Conservation (phyloP, 2,113 vertebrate genomes). For the Falco punctatus region DNA sequence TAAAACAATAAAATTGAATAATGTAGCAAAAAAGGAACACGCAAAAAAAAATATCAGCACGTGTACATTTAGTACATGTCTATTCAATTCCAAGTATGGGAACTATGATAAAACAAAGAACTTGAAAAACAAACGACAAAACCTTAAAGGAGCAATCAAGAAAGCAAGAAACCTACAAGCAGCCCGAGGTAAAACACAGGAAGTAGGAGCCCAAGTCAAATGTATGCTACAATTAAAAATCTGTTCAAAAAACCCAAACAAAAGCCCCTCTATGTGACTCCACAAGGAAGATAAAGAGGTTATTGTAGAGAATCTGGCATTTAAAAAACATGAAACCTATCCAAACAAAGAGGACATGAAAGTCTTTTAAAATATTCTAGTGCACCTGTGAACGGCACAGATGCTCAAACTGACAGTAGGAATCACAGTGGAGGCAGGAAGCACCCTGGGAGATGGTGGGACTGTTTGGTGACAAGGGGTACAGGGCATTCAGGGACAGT, state of each 20-base stretch:
- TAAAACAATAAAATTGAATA: background rate
- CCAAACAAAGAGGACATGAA: background rate
- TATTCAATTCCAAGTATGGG: background rate
- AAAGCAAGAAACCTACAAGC: background rate
- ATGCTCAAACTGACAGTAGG: background rate
- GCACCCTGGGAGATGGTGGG: background rate
- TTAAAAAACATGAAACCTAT: background rate
- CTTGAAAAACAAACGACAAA: background rate
- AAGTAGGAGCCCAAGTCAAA: background rate
- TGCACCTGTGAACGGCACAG: background rate
- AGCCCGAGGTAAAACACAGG: background rate
- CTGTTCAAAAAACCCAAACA: background rate
- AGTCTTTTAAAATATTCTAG: background rate
- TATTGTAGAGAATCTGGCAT: background rate
- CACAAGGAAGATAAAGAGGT: background rate
- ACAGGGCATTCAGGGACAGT: background rate
- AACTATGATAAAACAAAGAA: background rate
- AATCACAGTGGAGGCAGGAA: background rate
- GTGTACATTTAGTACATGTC: background rate
- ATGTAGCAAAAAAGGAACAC: background rate
- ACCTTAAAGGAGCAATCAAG: background rate
- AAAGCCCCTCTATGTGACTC: background rate
- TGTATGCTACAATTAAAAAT: background rate
- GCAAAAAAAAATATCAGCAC: background rate
- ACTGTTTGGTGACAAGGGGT: background rate